Conservation (phyloP, 2,113 vertebrate genomes). For the Pelecanoides urinatrix region DNA sequence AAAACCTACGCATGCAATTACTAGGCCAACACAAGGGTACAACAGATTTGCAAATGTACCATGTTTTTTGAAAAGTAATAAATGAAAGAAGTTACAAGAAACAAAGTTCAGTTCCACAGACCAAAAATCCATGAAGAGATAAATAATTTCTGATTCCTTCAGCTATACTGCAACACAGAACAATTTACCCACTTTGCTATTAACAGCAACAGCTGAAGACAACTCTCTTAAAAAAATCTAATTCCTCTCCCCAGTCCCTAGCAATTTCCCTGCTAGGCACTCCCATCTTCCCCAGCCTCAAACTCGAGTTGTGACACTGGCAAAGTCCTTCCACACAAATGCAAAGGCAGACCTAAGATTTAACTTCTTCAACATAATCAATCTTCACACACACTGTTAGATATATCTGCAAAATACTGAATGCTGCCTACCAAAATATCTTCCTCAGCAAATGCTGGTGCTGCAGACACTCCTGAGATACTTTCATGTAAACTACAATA, state of each 20-base stretch:
- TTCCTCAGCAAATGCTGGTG: not conserved
- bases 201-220: not conserved
- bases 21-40: not conserved
- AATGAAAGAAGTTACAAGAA: not conserved
- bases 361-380: not conserved
- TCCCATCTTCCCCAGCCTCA: not conserved
- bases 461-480: not conserved
- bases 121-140: not conserved
- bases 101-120: not conserved
- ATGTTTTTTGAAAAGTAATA: not conserved
- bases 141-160: not conserved
- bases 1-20: not conserved
- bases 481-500: not conserved
- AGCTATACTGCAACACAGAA: not conserved
- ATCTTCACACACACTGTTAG: not conserved
- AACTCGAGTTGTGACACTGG: too few relatives aligned
- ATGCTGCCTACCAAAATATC: not conserved
- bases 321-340: not conserved
- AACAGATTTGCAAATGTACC: not conserved
- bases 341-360: not conserved
- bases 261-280: not conserved
- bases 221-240: not conserved
- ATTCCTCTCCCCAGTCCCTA: too few relatives aligned
- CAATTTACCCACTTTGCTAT: not conserved
- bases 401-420: not conserved